Evolutionary conservation across 2,888 invertebrate species (phyloP).

Genomic region (Nymphalis c-album): DNA sequence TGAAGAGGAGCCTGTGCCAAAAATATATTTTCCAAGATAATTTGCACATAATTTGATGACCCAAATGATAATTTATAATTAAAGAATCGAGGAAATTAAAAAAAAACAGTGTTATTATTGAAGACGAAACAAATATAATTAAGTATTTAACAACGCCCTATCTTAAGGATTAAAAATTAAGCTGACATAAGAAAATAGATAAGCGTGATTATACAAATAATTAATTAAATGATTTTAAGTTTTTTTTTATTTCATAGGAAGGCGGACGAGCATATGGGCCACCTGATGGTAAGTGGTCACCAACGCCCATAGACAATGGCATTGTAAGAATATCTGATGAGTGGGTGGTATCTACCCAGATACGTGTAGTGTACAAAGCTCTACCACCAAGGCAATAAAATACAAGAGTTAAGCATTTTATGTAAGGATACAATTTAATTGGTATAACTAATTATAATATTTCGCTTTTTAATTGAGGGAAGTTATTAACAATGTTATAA

Average conservation of each 20-base stretch:
- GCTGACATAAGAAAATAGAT: conserved; percentile 1
- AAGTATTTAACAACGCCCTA: conserved; percentile 2
- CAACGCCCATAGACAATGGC: too few species aligned
- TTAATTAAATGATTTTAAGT: neutral
- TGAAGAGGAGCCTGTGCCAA: conserved; percentile 50
- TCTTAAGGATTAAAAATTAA: conserved; percentile 3
- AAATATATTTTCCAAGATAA: conserved; percentile 31
- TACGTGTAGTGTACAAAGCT: too few species aligned
- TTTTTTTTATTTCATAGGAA: too few species aligned
- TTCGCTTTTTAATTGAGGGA: too few species aligned
- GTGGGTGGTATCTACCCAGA: too few species aligned
- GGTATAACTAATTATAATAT: too few species aligned
- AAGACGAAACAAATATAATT: conserved; percentile 2
- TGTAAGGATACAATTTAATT: neutral
- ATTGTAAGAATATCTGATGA: too few species aligned
- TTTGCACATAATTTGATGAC: conserved; percentile 31
- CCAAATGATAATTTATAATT: conserved; percentile 26
- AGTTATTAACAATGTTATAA: too few species aligned
- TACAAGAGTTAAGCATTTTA: neutral
- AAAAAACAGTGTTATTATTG: conserved; percentile 2
- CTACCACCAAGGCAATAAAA: too few species aligned
- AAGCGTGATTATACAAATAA: conserved; percentile 11
- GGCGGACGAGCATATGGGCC: too few species aligned
- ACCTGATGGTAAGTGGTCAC: too few species aligned
- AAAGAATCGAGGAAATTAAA: neutral